Percentiles rank a stretch among this genome's conserved stretches.
These are phyloP conservation scores for Mormyrus hasselquistii DNA, from an alignment of 2,797 vertebrate genomes.

Conservation along the genomic window DNA sequence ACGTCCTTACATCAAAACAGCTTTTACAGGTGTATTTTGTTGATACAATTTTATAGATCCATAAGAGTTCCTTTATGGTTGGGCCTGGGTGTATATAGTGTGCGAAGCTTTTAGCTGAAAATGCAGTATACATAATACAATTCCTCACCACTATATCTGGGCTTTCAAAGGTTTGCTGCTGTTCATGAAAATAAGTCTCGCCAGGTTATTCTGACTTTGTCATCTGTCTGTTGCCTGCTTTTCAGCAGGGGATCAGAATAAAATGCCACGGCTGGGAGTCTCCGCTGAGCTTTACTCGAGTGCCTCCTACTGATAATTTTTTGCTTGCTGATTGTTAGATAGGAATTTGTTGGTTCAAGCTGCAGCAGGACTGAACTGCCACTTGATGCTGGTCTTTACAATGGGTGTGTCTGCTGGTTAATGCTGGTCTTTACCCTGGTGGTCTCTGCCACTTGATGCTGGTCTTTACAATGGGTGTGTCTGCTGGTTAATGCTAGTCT, in stretches of 20 bases:
- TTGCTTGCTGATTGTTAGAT: neutral
- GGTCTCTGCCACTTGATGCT: neutral
- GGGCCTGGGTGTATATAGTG: neutral
- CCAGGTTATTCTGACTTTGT: neutral
- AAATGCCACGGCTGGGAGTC: neutral
- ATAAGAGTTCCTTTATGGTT: neutral
- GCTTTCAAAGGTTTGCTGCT: neutral
- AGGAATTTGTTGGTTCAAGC: neutral
- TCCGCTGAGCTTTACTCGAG: neutral
- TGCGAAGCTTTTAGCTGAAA: neutral
- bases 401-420: neutral
- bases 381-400: neutral
- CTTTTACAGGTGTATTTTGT: neutral
- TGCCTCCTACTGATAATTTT: neutral
- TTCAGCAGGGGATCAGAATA: neutral
- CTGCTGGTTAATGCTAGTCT: neutral
- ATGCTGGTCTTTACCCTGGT: neutral
- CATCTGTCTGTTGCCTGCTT: neutral
- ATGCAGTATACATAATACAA: neutral
- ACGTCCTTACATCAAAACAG: neutral
- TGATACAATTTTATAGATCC: neutral
- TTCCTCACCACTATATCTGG: neutral
- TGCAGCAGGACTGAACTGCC: neutral
- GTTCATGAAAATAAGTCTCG: neutral
- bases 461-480: neutral